phyloP scores from a whole-genome alignment of 2,888 invertebrate genomes.

The Drosophila longiperda region DNA sequence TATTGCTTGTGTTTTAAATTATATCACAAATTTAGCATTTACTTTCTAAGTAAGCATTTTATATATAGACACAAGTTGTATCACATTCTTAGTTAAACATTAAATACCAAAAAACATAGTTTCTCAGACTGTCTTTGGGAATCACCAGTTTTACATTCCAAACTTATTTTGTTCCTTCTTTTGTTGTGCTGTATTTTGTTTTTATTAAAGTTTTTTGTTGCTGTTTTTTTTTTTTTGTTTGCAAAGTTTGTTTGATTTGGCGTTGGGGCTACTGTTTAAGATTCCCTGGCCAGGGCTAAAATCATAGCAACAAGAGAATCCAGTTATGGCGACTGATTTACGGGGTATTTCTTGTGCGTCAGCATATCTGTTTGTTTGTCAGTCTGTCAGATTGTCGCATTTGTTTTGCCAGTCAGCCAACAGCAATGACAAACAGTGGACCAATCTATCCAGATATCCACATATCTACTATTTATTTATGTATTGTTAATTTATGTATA shows the following conservation, averaged over 20 bases:
- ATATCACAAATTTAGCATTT: neutral
- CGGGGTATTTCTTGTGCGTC: constrained; percentile 80
- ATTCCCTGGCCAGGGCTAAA: constrained; percentile 37
- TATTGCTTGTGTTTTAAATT: neutral
- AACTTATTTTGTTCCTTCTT: constrained; percentile 30
- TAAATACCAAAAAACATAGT: constrained; percentile 2
- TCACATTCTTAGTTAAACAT: neutral
- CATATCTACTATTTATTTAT: constrained; percentile 23
- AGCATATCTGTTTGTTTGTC: constrained; percentile 25
- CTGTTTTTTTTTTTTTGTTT: constrained; percentile 21
- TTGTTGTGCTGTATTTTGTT: constrained; percentile 6
- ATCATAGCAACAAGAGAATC: constrained; percentile 64
- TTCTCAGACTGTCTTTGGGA: constrained; percentile 28
- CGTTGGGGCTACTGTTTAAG: constrained; percentile 74
- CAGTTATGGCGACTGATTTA: constrained; percentile 76
- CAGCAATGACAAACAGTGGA: constrained; percentile 50
- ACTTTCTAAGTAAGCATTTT: neutral
- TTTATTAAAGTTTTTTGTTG: constrained; percentile 1
- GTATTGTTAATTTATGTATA: constrained; percentile 11
- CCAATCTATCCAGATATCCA: constrained; percentile 49
- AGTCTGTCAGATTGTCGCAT: constrained; percentile 23
- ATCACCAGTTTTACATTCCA: constrained; percentile 13
- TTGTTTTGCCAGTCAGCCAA: constrained; percentile 60
- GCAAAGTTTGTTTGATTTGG: constrained; percentile 56
- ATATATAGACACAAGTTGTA: neutral